A percentile compares a stretch with the other conserved stretches of the same genome.
phyloP scores from a whole-genome alignment of 1,140 invertebrate genomes.

The Myzus persicae region DNA sequence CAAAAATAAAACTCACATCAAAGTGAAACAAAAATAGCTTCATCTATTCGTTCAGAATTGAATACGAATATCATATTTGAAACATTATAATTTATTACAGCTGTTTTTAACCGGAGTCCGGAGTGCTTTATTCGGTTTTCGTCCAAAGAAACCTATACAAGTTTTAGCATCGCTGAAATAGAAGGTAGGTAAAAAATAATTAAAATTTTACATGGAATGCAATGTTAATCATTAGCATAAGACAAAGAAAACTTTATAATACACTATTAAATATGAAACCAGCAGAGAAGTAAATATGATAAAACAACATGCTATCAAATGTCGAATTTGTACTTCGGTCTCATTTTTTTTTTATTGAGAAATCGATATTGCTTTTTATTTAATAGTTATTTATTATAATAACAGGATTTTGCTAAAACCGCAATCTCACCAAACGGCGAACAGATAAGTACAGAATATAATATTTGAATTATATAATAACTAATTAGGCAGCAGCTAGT shows the following conservation, averaged over 20 bases:
- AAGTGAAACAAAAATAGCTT: not conserved
- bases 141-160: not conserved
- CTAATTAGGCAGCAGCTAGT: not conserved
- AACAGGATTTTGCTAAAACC: not conserved
- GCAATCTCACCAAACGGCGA: not conserved
- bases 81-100: slow-evolving; percentile 6
- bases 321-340: not conserved
- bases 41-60: not conserved
- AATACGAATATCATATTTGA: not conserved
- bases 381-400: not conserved
- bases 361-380: not conserved
- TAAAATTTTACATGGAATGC: not conserved
- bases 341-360: not conserved
- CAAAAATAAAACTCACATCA: not conserved
- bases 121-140: not conserved
- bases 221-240: not conserved
- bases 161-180: not conserved
- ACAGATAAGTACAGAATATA: not conserved
- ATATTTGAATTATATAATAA: not conserved
- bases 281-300: not conserved
- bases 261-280: not conserved
- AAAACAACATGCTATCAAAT: not conserved
- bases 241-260: not conserved
- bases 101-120: not conserved
- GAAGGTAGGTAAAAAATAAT: not conserved